Base-by-base conservation (phyloP, 2,888 invertebrate genomes). In the Calliscelio sp. region DNA sequence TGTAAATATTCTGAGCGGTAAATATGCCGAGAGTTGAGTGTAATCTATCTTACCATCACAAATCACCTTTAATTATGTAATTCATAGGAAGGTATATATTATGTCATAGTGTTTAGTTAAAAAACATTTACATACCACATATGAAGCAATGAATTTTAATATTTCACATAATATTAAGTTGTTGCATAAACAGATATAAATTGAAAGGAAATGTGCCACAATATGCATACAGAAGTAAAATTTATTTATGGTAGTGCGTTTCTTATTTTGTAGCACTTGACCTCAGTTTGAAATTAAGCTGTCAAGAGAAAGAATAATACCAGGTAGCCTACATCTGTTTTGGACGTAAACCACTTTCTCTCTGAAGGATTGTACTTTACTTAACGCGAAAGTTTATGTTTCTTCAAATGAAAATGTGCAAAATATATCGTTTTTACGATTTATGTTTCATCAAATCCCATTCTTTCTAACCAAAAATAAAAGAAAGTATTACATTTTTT, bases 341-440 rank as follows among this genome's bases (percentile, higher is more conserved):
- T 24, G 41, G 65, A 79, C 79, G 49, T 71, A 79, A 79, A 71
- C 79, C 57, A 63, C 71, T 71, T 79, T 79, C 71, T 53, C 79
- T 79, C 65, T 75, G 79, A 79, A 79, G 71, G 55, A 63, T 79
- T 65, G 63, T 65, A 70, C 71, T 79, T 79, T 55, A 63, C 71
- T 79, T 71, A 63, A 44, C 66, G 61, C 66, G 55, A 80, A 80
- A 80, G 73, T 80, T 73, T 79, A 71, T 71, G 63, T 80, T 80
- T 80, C 80, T 80, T 80, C 57, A 71, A 79, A 79, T 65, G 71
- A 71, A 79, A 79, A 79, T 71, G 71, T 71, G 51, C 70, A 61
- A 70, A 70, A 78, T 70, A 61, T 70, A 78, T 70, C 66, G 49
- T 24, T 20, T 20, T 28, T 24, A 65, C 53, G 46, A 63, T 63